Base-by-base conservation (phyloP, 53 echinoderm and acorn worm species). In the Holothuria scabra region DNA sequence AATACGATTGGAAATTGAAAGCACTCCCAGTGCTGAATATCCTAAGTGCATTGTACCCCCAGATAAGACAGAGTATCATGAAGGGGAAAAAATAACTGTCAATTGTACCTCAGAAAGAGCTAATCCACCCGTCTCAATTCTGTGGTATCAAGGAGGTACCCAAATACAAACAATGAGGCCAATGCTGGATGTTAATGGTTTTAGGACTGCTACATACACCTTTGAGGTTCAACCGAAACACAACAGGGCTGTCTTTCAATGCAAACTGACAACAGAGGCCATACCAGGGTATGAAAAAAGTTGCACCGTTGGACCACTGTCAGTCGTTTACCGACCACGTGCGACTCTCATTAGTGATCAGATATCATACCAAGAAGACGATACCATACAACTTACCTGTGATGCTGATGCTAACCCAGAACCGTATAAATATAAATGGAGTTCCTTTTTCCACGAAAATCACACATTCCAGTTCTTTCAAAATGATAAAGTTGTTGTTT, bases 91-190 rank as follows among this genome's bases (percentile, higher is more conserved):
- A 13, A 74, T 93, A 21, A 86, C 90, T 6, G 81, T 93, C 21
- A 83, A 82, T 9, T 96, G 96, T 57, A 84, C 66, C 61, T 96
- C 96, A 0, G 91, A 89, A 79, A 89, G 96, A 21, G 96, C 90
- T 12, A 93, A 93, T 44, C 96, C 96, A 7, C 96, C 96, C 1
- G 96, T 96, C 28, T 83, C 79, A 12, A 82, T 96, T 3, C 69
- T 58, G 52, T 96, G 96, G 96, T 88, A 81, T 46, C 84, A 83
- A 24, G 81, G 84, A 14, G 84, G 82, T 28, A 16, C 58, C 12
- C 66, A 87, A 46, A 87, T 90, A 26, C 34, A 29, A 34, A 81
- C 84, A 23, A 60, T 75, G 13, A 86, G 80, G 30, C 59, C 83
- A 9, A 74, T 84, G 24, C 81, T 78, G 29, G 93, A 93, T 71